Percentiles rank a stretch among this genome's conserved stretches.
Evolutionary conservation across 2,113 vertebrate genomes (phyloP).

Genomic region (Cnemophilus loriae): DNA sequence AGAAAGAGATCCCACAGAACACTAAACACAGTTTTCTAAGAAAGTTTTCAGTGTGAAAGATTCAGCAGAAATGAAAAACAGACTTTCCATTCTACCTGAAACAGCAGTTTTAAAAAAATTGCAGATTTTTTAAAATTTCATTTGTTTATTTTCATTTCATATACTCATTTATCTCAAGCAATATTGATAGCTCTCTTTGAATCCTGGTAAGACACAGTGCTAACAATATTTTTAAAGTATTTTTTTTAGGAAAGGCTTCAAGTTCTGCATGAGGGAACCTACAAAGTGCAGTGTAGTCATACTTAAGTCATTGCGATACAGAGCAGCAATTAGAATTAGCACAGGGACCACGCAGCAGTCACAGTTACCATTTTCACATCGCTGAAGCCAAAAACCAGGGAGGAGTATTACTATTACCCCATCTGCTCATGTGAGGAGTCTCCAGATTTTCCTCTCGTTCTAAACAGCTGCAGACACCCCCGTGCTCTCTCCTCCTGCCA

Average conservation of each 20-base stretch:
- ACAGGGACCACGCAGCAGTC: neutral
- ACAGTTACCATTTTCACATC: neutral
- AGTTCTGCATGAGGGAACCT: neutral
- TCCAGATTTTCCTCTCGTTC: neutral
- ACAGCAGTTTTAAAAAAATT: neutral
- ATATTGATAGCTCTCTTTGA: neutral
- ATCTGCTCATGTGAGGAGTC: neutral
- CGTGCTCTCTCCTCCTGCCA: fast-evolving
- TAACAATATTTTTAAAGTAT: neutral
- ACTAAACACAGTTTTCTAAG: neutral
- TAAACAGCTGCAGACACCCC: neutral
- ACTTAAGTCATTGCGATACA: neutral
- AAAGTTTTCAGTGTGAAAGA: neutral
- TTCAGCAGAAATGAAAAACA: neutral
- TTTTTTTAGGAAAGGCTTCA: neutral
- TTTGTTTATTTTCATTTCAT: neutral
- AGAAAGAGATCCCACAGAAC: neutral
- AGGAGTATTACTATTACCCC: neutral
- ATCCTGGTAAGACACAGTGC: neutral
- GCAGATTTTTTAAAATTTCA: fast-evolving
- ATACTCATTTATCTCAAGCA: neutral
- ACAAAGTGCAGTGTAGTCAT: neutral
- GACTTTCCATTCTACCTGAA: neutral
- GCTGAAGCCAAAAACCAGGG: neutral
- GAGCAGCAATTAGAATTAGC: neutral